Conservation (phyloP, 1,140 invertebrate genomes). For the Drosophila subpulchrella region DNA sequence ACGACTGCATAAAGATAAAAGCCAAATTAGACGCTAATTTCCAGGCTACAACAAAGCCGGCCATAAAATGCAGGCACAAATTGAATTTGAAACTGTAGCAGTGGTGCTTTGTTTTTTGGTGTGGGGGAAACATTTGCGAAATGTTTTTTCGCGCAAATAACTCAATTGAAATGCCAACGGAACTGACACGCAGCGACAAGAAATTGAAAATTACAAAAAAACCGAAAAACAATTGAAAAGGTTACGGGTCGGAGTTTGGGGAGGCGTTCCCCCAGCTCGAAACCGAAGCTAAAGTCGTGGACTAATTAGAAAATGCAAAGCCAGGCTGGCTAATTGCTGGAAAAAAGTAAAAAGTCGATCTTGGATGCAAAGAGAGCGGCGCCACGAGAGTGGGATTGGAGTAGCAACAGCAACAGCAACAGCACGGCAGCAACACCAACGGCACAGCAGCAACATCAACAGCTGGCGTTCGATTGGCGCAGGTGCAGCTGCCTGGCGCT, state of each 20-base stretch:
- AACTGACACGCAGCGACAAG: constrained; percentile 80
- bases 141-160: constrained; percentile 69
- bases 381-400: constrained; percentile 42
- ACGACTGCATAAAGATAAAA: constrained; percentile 79
- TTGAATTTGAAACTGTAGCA: constrained; percentile 40
- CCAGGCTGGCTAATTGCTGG: constrained; percentile 63
- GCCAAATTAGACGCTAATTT: constrained; percentile 78
- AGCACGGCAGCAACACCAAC: constrained; percentile 15
- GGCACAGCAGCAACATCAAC: constrained; percentile 30
- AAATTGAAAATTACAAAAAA: constrained; percentile 72
- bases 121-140: constrained; percentile 53
- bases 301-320: constrained; percentile 75
- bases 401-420: constrained; percentile 34
- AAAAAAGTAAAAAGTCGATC: constrained; percentile 50
- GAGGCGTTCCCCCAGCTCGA: constrained; percentile 25
- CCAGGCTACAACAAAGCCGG: constrained; percentile 49
- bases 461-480: constrained; percentile 74
- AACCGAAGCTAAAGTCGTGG: constrained; percentile 47
- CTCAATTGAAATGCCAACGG: constrained; percentile 81
- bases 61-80: constrained; percentile 54
- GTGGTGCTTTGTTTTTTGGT: constrained; percentile 3
- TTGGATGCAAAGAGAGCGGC: constrained; percentile 61
- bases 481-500: constrained; percentile 69
- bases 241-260: constrained; percentile 53
- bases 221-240: constrained; percentile 68